These are phyloP conservation scores for Acrobasis consociella DNA, from an alignment of 2,888 invertebrate genomes.

Conservation along the genomic window DNA sequence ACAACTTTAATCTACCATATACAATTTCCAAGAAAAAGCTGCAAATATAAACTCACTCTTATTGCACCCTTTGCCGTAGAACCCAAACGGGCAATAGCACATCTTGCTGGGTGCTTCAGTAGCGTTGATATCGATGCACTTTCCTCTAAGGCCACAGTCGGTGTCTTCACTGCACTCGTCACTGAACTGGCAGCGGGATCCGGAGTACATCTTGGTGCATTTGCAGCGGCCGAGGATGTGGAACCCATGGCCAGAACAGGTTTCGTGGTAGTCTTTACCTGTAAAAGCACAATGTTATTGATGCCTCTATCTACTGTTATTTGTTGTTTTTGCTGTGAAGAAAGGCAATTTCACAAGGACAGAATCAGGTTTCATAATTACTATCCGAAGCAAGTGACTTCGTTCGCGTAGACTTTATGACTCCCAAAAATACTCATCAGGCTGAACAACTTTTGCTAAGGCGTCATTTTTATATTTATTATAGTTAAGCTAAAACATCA, in stretches of 20 bases:
- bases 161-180: conserved; percentile 93
- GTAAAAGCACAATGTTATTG: conserved; percentile 38
- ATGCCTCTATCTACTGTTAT: no score
- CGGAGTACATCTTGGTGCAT: conserved; percentile 91
- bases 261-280: conserved; percentile 91
- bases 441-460: no score
- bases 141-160: conserved; percentile 94
- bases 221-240: conserved; percentile 90
- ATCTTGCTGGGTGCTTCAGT: conserved; percentile 91
- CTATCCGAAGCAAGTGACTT: no score
- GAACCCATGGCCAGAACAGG: conserved; percentile 93
- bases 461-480: no score
- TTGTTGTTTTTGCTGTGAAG: no score
- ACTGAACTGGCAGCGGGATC: conserved; percentile 91
- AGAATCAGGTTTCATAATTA: no score
- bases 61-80: conserved; percentile 92
- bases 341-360: no score
- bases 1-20: no score
- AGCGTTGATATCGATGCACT: conserved; percentile 91
- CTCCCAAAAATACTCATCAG: no score
- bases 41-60: conserved; percentile 84
- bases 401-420: no score
- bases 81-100: conserved; percentile 96
- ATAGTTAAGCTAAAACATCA: no score
- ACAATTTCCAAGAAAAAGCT: no score